Evolutionary conservation across 2,888 invertebrate genomes (phyloP).

Genomic region (Ceramica pisi): DNA sequence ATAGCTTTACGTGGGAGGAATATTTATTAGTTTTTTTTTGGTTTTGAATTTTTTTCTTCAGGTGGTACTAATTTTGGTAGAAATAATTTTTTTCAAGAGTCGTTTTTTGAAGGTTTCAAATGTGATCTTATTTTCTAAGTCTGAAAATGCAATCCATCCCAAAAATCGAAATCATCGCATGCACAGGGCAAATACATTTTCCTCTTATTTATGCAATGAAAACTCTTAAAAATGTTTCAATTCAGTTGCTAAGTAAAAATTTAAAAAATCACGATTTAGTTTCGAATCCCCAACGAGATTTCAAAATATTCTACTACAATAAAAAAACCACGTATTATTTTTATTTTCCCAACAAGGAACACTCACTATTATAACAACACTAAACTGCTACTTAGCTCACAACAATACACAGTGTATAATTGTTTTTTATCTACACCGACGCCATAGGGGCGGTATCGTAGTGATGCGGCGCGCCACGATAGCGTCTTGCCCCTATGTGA

Average conservation of each 20-base stretch:
- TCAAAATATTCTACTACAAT: neutral
- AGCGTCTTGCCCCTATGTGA: slow-evolving; percentile 63
- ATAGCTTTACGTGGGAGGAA: slow-evolving; percentile 75
- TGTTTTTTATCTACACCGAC: slow-evolving; percentile 71
- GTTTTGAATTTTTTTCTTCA: slow-evolving; percentile 16
- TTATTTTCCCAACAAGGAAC: neutral
- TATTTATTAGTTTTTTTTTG: slow-evolving; percentile 64
- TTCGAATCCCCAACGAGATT: neutral
- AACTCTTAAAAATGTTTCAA: neutral
- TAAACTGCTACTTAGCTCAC: neutral
- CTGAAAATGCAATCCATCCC: too few species aligned
- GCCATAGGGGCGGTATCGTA: slow-evolving; percentile 72
- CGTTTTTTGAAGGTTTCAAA: neutral
- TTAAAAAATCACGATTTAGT: neutral
- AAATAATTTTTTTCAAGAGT: neutral
- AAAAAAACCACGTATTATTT: neutral
- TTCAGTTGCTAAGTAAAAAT: neutral
- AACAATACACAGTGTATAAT: slow-evolving; percentile 57
- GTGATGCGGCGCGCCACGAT: slow-evolving; percentile 57
- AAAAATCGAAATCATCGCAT: neutral
- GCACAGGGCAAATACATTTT: neutral
- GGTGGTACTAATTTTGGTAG: slow-evolving; percentile 8
- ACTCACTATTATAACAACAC: neutral
- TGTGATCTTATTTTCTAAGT: too few species aligned
- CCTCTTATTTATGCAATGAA: too few species aligned